These are phyloP conservation scores for Pachyramphus minor DNA, from an alignment of 2,113 vertebrate species.

Conservation along the genomic window DNA sequence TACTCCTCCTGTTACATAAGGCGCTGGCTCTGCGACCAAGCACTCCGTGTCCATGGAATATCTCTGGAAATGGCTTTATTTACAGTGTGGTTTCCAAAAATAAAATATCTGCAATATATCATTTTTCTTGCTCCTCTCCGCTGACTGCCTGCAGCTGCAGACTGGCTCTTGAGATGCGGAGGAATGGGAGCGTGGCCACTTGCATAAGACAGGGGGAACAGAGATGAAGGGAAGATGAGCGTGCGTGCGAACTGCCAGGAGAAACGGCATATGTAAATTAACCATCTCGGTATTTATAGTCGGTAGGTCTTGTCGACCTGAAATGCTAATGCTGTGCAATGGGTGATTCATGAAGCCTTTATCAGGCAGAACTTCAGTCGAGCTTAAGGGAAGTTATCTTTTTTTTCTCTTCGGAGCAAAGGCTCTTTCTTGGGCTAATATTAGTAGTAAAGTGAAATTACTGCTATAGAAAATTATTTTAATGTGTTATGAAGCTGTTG, in stretches of 20 bases:
- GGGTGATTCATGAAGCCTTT: background rate
- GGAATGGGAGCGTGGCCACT: constrained; percentile 14
- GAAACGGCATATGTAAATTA: background rate
- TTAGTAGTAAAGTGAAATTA: background rate
- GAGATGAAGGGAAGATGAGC: background rate
- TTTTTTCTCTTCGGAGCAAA: background rate
- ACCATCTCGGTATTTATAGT: background rate
- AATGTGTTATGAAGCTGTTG: background rate
- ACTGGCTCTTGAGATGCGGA: background rate
- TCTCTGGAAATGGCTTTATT: constrained; percentile 74
- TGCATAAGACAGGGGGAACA: background rate
- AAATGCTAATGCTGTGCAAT: background rate
- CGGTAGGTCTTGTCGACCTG: background rate
- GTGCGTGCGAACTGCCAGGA: background rate
- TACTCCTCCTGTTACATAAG: constrained; percentile 73
- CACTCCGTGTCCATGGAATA: constrained; percentile 65
- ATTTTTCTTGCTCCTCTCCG: constrained; percentile 37
- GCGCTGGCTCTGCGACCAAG: constrained; percentile 53
- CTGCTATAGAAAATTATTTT: background rate
- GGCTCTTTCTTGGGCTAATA: background rate
- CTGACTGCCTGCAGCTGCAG: constrained; percentile 49
- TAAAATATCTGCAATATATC: constrained; percentile 65
- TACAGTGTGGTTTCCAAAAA: constrained; percentile 71
- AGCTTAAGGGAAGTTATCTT: background rate
- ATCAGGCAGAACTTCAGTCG: background rate